Percentiles rank a stretch among this genome's conserved stretches.
These are phyloP conservation scores for Drosophila tanythrix DNA, from an alignment of 2,888 invertebrate genomes.

Conservation along the genomic window DNA sequence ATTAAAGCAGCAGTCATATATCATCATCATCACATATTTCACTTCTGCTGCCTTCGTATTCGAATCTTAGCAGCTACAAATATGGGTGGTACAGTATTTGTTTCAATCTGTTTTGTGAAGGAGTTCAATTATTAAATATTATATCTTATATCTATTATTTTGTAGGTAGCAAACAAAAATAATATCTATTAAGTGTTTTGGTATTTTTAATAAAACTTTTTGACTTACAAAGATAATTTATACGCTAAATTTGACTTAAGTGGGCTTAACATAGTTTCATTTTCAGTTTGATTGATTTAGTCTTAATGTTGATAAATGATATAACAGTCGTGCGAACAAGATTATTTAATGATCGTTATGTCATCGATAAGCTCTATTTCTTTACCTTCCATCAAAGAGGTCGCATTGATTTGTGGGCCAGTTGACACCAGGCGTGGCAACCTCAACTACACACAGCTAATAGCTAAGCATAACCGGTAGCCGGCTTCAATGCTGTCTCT, in stretches of 20 bases:
- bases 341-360: conserved; percentile 14
- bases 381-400: conserved; percentile 25
- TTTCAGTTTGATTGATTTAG: conserved; percentile 10
- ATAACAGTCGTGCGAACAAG: conserved; percentile 6
- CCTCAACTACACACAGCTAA: not conserved
- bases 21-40: conserved; percentile 1
- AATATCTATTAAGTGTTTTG: not conserved
- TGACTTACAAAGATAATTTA: not conserved
- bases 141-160: not conserved
- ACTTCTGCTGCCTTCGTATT: not conserved
- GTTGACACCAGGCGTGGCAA: not conserved
- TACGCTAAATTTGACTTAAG: not conserved
- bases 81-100: not conserved
- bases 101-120: not conserved
- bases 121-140: not conserved
- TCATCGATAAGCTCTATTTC: not conserved
- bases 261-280: not conserved
- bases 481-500: conserved; percentile 43
- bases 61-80: not conserved
- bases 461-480: conserved; percentile 27
- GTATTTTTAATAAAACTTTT: not conserved
- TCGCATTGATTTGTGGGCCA: conserved; percentile 29
- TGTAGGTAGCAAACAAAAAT: not conserved
- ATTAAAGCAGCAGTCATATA: conserved; percentile 3
- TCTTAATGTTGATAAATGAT: conserved; percentile 1